phyloP scores from a whole-genome alignment of 2,113 vertebrate species.

The Ceyx margarethae region DNA sequence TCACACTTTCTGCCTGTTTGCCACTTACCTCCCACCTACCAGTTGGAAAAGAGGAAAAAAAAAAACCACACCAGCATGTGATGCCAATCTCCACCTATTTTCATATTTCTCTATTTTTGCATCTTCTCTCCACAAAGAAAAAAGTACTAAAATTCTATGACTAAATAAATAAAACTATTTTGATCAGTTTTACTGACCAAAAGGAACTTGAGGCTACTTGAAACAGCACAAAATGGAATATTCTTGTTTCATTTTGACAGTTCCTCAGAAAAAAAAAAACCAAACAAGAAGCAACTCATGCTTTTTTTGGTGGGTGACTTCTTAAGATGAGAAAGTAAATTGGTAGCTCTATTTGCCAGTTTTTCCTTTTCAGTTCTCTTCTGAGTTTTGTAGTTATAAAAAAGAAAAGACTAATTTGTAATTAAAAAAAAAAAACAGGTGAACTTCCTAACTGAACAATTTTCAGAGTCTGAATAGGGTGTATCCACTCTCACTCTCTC shows the following conservation, averaged over 20 bases:
- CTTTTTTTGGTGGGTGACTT: not conserved
- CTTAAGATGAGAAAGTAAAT: not conserved
- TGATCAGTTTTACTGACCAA: not conserved
- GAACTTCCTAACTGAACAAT: not conserved
- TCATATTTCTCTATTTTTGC: conserved; percentile 7
- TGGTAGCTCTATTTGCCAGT: not conserved
- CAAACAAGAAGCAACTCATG: too few relatives aligned
- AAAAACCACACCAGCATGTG: not conserved
- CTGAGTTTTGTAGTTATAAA: not conserved
- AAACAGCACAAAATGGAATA: not conserved
- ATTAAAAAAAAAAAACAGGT: not conserved
- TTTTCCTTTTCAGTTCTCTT: not conserved
- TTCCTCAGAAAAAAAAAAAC: not conserved
- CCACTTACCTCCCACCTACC: conserved; percentile 65
- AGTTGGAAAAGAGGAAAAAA: conserved; percentile 43
- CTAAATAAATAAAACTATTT: not conserved
- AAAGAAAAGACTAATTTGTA: not conserved
- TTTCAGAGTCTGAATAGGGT: not conserved
- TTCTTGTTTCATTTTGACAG: not conserved
- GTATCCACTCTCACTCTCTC: not conserved
- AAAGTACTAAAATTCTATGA: not conserved
- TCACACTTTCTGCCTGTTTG: conserved; percentile 61
- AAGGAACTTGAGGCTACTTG: not conserved
- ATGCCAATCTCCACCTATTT: conserved; percentile 43
- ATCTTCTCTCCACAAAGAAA: not conserved